Conservation (phyloP, 1,140 invertebrate species). For the Kradibia gibbosae region DNA sequence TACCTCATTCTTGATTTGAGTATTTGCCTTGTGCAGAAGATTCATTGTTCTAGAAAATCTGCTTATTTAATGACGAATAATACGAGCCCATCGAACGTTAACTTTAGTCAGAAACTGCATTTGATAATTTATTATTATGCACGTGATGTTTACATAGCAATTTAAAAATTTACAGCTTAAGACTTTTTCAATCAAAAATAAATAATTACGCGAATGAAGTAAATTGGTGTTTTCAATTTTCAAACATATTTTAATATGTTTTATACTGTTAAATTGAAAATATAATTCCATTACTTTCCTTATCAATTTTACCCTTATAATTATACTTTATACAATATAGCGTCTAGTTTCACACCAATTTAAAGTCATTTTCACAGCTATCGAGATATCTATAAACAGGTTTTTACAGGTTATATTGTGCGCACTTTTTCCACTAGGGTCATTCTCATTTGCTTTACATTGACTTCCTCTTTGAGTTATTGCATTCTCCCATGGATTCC, state of each 20-base stretch:
- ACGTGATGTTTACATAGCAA: neutral
- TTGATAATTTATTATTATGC: neutral
- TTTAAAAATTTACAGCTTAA: neutral
- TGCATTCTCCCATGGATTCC: neutral
- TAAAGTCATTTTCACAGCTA: conserved; percentile 27
- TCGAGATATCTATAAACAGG: conserved; percentile 22
- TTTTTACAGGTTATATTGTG: conserved; percentile 14
- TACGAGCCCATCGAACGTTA: neutral
- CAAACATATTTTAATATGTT: neutral
- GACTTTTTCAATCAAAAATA: neutral
- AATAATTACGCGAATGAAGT: neutral
- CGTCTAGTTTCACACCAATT: conserved; percentile 23
- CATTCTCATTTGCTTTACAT: conserved; percentile 37
- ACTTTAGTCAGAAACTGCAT: neutral
- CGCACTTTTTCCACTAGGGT: neutral
- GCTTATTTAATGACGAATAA: neutral
- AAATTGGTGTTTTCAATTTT: neutral
- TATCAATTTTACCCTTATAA: conserved; percentile 18
- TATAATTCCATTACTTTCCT: neutral
- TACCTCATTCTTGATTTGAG: neutral
- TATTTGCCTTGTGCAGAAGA: neutral
- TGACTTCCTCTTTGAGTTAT: conserved; percentile 28
- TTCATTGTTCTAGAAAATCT: neutral
- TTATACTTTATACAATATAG: conserved; percentile 18
- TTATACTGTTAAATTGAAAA: neutral